phyloP scores from a whole-genome alignment of 53 echinoderm and acorn worm species.

The Hippasteria phrygiana region DNA sequence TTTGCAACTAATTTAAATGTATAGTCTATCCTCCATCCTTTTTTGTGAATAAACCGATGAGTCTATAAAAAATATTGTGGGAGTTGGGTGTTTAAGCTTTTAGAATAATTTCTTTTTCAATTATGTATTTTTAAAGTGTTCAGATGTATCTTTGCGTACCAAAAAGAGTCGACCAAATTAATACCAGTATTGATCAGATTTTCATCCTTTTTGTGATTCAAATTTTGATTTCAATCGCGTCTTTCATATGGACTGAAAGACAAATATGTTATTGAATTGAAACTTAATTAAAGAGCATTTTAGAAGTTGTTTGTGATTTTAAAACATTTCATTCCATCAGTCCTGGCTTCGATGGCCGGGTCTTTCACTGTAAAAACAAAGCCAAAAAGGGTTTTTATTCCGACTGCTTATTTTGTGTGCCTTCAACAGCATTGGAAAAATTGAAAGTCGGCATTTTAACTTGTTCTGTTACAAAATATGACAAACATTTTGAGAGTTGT shows the following conservation, averaged over 20 bases:
- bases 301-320: too few relatives aligned
- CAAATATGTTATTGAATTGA: not conserved
- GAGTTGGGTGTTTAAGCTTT: not conserved
- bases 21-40: not conserved
- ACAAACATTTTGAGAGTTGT: too few relatives aligned
- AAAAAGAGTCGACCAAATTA: not conserved
- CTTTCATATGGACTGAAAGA: not conserved
- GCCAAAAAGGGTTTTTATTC: too few relatives aligned
- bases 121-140: constrained; percentile 6
- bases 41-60: not conserved
- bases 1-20: not conserved
- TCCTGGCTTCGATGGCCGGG: too few relatives aligned
- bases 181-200: not conserved
- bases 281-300: too few relatives aligned
- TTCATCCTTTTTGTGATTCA: too few relatives aligned
- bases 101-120: not conserved
- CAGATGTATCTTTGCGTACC: not conserved
- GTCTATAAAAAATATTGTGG: not conserved
- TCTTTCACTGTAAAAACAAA: too few relatives aligned
- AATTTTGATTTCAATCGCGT: not conserved
- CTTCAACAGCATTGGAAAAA: too few relatives aligned
- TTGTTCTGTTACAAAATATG: too few relatives aligned
- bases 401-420: too few relatives aligned
- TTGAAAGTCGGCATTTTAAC: too few relatives aligned
- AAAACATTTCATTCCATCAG: too few relatives aligned